Conservation (phyloP, 2,797 vertebrate genomes). For the Gobio occitaniae region DNA sequence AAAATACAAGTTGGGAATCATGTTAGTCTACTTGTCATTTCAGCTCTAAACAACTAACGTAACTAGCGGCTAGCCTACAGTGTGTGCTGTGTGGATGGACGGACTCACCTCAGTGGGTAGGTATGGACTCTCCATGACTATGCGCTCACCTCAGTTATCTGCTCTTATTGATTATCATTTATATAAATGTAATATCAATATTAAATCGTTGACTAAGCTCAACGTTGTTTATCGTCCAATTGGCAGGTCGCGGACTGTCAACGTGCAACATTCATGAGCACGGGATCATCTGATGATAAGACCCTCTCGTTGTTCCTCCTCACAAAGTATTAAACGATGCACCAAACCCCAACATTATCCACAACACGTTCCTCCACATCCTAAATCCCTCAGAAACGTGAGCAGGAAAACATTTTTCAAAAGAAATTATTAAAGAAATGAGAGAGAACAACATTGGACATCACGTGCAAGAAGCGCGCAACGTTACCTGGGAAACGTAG, state of each 20-base stretch:
- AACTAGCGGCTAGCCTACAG: not conserved
- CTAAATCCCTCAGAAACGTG: not conserved
- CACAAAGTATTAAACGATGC: not conserved
- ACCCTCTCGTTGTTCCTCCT: conserved; percentile 2
- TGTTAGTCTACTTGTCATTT: not conserved
- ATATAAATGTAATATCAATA: not conserved
- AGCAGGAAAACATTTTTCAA: not conserved
- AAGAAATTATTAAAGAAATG: not conserved
- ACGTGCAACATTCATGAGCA: not conserved
- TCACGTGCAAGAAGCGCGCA: conserved; percentile 5
- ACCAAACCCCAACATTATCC: not conserved
- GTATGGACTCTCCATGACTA: conserved; percentile 61
- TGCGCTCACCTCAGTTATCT: conserved; percentile 38
- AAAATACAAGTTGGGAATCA: too few species aligned
- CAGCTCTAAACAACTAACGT: not conserved
- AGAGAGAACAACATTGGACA: not conserved
- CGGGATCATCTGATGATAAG: conserved; percentile 13
- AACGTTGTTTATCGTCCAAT: not conserved
- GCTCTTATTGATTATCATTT: not conserved
- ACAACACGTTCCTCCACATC: too few species aligned
- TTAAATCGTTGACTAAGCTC: not conserved
- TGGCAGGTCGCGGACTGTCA: not conserved
- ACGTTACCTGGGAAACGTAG: conserved; percentile 28
- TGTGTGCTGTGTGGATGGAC: not conserved
- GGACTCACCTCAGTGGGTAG: conserved; percentile 79